These are phyloP conservation scores for Microctonus aethiopoides DNA, from an alignment of 2,888 invertebrate genomes.

Conservation along the genomic window DNA sequence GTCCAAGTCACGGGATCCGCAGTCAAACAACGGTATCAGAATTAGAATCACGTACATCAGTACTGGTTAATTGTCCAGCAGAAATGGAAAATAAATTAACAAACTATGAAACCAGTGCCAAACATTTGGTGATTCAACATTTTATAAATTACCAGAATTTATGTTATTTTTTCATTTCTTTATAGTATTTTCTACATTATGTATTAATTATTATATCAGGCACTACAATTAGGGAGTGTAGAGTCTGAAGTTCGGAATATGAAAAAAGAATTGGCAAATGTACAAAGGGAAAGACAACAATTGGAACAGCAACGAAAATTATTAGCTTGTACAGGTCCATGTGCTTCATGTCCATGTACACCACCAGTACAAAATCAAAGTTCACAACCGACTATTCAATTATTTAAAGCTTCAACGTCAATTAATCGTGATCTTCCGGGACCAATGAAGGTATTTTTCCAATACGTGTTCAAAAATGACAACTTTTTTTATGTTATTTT, in stretches of 20 bases:
- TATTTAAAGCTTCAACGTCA: constrained; percentile 23
- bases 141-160: no score
- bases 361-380: constrained; percentile 45
- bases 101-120: constrained; percentile 67
- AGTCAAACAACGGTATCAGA: constrained; percentile 39
- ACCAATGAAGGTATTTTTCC: constrained; percentile 2
- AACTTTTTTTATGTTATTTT: no score
- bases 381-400: constrained; percentile 30
- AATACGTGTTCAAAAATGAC: no score
- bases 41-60: constrained; percentile 16
- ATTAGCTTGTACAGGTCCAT: constrained; percentile 60
- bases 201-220: constrained; percentile 63
- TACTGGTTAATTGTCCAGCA: constrained; percentile 65
- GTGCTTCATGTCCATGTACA: constrained; percentile 57
- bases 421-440: constrained; percentile 5
- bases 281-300: constrained; percentile 69
- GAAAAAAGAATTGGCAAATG: constrained; percentile 68
- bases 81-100: constrained; percentile 66
- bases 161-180: no score
- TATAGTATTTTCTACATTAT: not conserved
- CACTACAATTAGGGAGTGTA: constrained; percentile 72
- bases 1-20: constrained; percentile 38
- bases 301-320: constrained; percentile 67
- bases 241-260: constrained; percentile 73
- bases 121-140: constrained; percentile 60